These are phyloP conservation scores for Spilarctia lutea DNA, from an alignment of 2,888 invertebrate genomes.

Conservation along the genomic window DNA sequence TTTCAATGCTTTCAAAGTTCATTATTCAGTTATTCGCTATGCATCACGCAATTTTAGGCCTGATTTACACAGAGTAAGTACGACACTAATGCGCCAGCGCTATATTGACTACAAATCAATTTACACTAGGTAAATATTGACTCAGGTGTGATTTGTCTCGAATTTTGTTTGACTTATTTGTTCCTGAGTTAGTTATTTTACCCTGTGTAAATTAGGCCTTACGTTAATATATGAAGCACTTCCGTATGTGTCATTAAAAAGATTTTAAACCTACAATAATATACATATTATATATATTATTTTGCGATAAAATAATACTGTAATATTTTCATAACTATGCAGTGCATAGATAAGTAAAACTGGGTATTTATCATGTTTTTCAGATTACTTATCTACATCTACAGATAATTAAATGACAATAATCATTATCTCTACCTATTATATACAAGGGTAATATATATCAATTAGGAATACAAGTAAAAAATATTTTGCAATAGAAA, in stretches of 20 bases:
- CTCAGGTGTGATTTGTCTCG: too few species aligned
- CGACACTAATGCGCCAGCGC: too few species aligned
- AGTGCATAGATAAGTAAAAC: neutral
- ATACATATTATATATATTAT: neutral
- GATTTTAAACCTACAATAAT: neutral
- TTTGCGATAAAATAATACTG: neutral
- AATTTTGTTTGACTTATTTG: too few species aligned
- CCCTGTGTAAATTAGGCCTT: too few species aligned
- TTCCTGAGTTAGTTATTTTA: too few species aligned
- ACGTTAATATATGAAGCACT: neutral
- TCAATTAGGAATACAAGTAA: neutral
- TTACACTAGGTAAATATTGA: too few species aligned
- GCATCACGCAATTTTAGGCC: neutral
- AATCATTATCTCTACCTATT: neutral
- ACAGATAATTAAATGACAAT: neutral
- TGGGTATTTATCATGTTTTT: neutral
- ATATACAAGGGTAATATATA: conserved; percentile 4
- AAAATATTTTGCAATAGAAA: conserved; percentile 12
- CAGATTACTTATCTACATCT: neutral
- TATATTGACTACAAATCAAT: too few species aligned
- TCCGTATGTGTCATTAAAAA: neutral
- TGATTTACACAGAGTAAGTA: too few species aligned
- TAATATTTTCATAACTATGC: neutral
- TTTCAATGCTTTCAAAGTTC: neutral
- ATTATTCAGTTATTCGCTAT: neutral